phyloP scores from a whole-genome alignment of 2,888 invertebrate genomes.

The Scaptomyza tumidula region DNA sequence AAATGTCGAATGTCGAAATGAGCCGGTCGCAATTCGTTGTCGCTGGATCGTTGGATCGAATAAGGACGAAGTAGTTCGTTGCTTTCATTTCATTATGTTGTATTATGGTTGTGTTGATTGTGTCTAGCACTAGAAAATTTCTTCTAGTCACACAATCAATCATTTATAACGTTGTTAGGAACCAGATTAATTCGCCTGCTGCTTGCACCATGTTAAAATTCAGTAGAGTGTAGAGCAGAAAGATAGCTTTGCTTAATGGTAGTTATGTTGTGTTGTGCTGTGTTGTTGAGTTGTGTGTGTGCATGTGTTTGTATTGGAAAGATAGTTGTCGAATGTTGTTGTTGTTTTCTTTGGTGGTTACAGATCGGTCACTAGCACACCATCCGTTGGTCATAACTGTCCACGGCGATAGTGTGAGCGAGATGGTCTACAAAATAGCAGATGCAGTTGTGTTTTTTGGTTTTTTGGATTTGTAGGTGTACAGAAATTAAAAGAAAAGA shows the following conservation, averaged over 20 bases:
- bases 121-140: constrained; percentile 51
- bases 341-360: constrained; percentile 56
- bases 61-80: constrained; percentile 45
- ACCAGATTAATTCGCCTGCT: constrained; percentile 43
- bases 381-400: constrained; percentile 83
- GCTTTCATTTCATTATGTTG: constrained; percentile 18
- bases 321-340: constrained; percentile 48
- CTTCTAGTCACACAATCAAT: constrained; percentile 66
- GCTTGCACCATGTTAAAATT: constrained; percentile 56
- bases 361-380: constrained; percentile 84
- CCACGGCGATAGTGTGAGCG: constrained; percentile 83
- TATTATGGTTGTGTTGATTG: not conserved
- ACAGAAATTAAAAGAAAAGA: constrained; percentile 74
- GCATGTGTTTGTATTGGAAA: constrained; percentile 47
- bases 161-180: constrained; percentile 59
- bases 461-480: constrained; percentile 51
- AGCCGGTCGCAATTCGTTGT: constrained; percentile 47
- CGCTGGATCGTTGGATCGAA: constrained; percentile 55
- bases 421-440: constrained; percentile 81
- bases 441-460: constrained; percentile 19
- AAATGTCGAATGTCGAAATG: constrained; percentile 15
- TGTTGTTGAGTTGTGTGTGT: constrained; percentile 17
- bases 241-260: constrained; percentile 31
- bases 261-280: not conserved
- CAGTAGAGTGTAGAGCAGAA: constrained; percentile 35